Evolutionary conservation across 2,888 invertebrate genomes (phyloP), one percentile per base, ranked within the genome.

Genomic region (Sphaerophoria taeniata): DNA sequence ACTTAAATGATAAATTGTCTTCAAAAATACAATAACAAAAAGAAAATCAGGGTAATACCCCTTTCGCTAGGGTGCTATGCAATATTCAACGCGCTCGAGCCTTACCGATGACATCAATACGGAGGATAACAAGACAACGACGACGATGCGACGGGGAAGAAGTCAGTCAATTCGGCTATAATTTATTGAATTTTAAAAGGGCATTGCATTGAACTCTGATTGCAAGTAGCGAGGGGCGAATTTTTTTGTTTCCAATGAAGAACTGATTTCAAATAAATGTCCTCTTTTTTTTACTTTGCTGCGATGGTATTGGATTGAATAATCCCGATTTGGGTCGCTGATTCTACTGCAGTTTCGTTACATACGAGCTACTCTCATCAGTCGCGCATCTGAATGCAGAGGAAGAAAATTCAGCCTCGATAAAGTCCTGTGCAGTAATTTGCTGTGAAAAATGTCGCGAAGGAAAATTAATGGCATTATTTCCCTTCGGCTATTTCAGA

Each of bases 181-280:
- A 85, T 85, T 85, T 85, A 85, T 85, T 81, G 85, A 85, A 80
- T 85, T 85, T 85, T 77, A 80, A 85, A 80, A 63, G 76, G 85
- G 85, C 58, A 81, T 81, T 77, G 73, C 73, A 85, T 85, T 77
- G 80, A 80, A 80, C 70, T 77, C 49, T 85, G 81, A 85, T 85
- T 85, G 43, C 3, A 43, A 43, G 12, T 12, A 12, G 85, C 80
- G 56, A 24, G 36, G 47, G 34, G 53, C 61, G 61, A 61, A 72
- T 60, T 74, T 11, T 51, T 24, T 58, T 58, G 43, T 39, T 5
- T 31, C 4, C n/a, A 39, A 7, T 34, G 58, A 14, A 31, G 34
- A 31, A 67, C 34, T 67, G 69, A 83, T 69, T 53, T 45, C 63
- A 73, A 74, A 83, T 83, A 31, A 74, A 83, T 77, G 73, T 58